phyloP scores from a whole-genome alignment of 2,113 vertebrate species.

The Nycticebus coucang region DNA sequence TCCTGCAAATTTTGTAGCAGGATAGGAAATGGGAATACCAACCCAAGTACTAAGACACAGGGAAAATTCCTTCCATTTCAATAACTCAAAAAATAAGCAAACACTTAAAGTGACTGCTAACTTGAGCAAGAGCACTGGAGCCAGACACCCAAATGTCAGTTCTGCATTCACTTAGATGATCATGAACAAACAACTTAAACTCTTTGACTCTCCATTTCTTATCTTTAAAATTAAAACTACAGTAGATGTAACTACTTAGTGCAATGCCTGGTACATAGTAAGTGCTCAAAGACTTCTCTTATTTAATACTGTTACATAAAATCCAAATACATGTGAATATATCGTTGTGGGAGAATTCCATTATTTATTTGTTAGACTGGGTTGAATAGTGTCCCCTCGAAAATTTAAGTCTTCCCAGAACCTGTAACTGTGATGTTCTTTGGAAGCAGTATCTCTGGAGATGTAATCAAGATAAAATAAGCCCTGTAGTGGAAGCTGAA shows the following conservation, averaged over 20 bases:
- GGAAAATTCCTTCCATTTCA: not conserved
- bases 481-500: not conserved
- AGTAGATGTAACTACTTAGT: not conserved
- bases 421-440: not conserved
- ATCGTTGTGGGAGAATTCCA: not conserved
- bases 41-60: not conserved
- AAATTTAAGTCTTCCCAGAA: not conserved
- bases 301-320: not conserved
- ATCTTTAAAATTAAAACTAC: not conserved
- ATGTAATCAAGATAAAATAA: not conserved
- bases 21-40: not conserved
- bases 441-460: not conserved
- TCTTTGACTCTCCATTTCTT: not conserved
- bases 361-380: not conserved
- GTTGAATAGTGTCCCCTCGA: not conserved
- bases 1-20: not conserved
- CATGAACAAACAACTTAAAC: not conserved
- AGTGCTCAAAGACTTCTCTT: not conserved
- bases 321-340: not conserved
- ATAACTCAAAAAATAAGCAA: not conserved
- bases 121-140: not conserved
- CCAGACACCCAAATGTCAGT: not conserved
- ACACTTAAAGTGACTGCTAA: not conserved
- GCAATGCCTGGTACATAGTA: not conserved
- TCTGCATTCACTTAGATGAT: not conserved